These are phyloP conservation scores for Discoglossus pictus DNA, from an alignment of 2,797 vertebrate genomes.

Conservation along the genomic window DNA sequence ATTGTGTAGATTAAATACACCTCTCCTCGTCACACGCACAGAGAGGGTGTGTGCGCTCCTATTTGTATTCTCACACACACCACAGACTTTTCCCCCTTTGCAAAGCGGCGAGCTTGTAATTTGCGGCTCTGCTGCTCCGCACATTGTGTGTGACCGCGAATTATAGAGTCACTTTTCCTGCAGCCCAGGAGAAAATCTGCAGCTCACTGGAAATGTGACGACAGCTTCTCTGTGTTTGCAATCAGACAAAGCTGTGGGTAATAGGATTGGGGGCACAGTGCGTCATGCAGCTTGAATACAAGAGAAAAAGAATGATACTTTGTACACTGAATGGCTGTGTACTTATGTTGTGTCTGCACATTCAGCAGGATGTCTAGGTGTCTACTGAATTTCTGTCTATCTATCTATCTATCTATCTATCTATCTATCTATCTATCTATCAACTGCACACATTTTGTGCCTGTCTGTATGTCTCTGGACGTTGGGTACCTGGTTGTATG, in stretches of 20 bases:
- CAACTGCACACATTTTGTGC: neutral
- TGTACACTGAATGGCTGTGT: neutral
- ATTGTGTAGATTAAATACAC: conserved; percentile 40
- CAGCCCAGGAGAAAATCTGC: conserved; percentile 45
- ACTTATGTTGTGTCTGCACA: neutral
- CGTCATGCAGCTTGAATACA: conserved; percentile 36
- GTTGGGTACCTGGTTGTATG: too few species aligned
- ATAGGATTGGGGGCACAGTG: conserved; percentile 44
- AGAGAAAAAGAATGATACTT: conserved; percentile 26
- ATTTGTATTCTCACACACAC: conserved; percentile 25
- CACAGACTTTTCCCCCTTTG: conserved; percentile 19
- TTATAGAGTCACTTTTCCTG: conserved; percentile 42
- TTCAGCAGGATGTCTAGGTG: too few species aligned
- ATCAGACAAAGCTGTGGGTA: conserved; percentile 20
- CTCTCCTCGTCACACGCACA: conserved; percentile 27
- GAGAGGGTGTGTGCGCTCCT: conserved; percentile 8
- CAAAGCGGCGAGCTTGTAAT: conserved; percentile 42
- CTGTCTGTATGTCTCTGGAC: neutral
- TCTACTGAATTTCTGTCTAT: neutral
- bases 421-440: neutral
- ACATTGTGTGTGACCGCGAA: conserved; percentile 51
- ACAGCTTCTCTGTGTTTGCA: conserved; percentile 42
- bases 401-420: too few species aligned
- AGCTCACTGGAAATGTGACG: conserved; percentile 37
- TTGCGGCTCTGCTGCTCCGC: conserved; percentile 46